Base-by-base conservation (phyloP, 2,113 vertebrate species). In the Oplegnathus fasciatus region DNA sequence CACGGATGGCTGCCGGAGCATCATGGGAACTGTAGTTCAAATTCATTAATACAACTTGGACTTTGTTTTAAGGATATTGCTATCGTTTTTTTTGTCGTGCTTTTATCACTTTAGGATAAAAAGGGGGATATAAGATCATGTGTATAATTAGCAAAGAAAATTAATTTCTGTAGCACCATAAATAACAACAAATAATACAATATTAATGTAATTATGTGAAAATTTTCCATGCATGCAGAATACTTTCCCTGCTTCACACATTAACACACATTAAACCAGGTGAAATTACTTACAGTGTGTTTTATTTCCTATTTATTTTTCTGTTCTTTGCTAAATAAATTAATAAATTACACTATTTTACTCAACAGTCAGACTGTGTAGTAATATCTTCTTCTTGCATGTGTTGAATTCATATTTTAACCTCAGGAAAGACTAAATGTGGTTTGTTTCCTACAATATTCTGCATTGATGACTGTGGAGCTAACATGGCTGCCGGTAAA, bases 21-120 rank as follows among this genome's bases (percentile, higher is more conserved):
- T 90, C 52, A 42, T 90, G 94, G 94, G 91, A 92, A 81, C 0
- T 89, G 92, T 88, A 94, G 92, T 94, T 1, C 2, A 78, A 26
- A 0, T 62, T 26, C 6, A 15, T 28, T 10, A 13, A 26, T 9
- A 57, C 20, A n/a, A 55, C 11, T 68, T 34, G 7, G 6, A 57
- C 17, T 28, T 44, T 52, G 15, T 30, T 69, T 67, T 8, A 26
- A 40, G 10, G 11, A 14, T 37, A 52, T 15, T 28, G 22, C 13
- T 32, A 2, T 18, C 0, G 1, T 26, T 5, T 64, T 50, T 62
- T 22, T 37, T 22, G 2, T n/a, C 5, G 1, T 37, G 26, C 10
- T 30, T 82, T 60, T 20, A 30, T 24, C 0, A 1, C 0, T 60
- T 54, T 62, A 40, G 2, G 6, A 20, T 44, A 42, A 57, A n/a